Base-by-base conservation (phyloP, 2,797 vertebrate genomes). In the Novumbra hubbsi region DNA sequence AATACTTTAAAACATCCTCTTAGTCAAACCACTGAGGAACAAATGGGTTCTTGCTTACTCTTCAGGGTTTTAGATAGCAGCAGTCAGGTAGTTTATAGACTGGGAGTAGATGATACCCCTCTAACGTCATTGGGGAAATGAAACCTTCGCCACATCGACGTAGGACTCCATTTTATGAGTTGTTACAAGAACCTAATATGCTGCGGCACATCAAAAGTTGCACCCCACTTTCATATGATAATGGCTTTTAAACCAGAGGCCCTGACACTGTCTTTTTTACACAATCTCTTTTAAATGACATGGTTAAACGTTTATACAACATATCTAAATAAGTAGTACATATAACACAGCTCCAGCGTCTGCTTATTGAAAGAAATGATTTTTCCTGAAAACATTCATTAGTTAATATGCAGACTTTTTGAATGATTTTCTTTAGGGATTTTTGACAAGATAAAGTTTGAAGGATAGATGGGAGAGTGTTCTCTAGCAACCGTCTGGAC, bases 41-140 rank as follows among this genome's bases (percentile, higher is more conserved):
- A 64, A 64, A 64, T 64, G 28, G 30, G 30, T 32, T 19, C 16
- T 32, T 65, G 63, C 30, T 63, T 24, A 38, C 38, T 34, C 28
- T 16, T 63, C n/a, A n/a, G n/a, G n/a, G n/a, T 27, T 72, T 72
- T 49, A 64, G 55, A 72, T 49, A 64, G 57, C 28, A 62, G 30
- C 24, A 2, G 4, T 28, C 38, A 73, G 49, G 63, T 9, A 65
- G 30, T 16, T 30, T 65, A 68, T 4, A 24, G 38, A 48, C 24
- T 49, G 5, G 28, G 64, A 30, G 32, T 21, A 74, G 49, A 28
- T 57, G 68, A 64, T 64, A 75, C 28, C 74, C 28, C 38, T 24
- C 28, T 24, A 32, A 50, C 24, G 60, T 75, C 41, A 52, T 24
- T 2, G n/a, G n/a, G 70, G 52, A 24, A 70, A 24, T 55, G 16